Conservation (phyloP, 2,113 vertebrate species). For the Spermophilus dauricus region DNA sequence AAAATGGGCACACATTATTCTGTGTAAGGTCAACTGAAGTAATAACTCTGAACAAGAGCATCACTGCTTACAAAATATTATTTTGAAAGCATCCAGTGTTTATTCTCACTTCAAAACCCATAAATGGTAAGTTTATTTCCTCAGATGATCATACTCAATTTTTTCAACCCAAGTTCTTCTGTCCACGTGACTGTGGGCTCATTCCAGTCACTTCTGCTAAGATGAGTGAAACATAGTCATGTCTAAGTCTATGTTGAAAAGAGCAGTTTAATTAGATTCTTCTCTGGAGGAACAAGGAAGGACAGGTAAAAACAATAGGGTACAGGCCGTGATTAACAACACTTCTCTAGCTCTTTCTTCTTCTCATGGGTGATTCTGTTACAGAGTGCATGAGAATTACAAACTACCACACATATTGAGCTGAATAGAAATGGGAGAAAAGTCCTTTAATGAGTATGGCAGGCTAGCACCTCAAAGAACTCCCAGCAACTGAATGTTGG, state of each 20-base stretch:
- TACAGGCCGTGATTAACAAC: background rate
- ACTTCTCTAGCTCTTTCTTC: background rate
- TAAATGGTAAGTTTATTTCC: background rate
- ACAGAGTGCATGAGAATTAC: no score
- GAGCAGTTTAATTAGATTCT: background rate
- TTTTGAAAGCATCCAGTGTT: background rate
- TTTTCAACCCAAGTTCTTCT: background rate
- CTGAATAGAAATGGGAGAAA: no score
- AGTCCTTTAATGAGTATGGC: no score
- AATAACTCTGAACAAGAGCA: background rate
- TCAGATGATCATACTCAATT: background rate
- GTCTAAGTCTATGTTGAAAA: background rate
- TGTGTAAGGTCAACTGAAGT: background rate
- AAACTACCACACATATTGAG: no score
- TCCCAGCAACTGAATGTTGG: no score
- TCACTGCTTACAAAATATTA: background rate
- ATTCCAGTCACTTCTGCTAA: background rate
- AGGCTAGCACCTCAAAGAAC: no score
- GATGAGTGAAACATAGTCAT: background rate
- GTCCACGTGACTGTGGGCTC: background rate
- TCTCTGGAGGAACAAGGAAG: background rate
- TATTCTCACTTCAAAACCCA: background rate
- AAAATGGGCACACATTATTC: background rate
- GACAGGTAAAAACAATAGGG: background rate
- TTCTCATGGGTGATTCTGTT: background rate